phyloP scores from a whole-genome alignment of 2,113 vertebrate genomes.

The Chaenocephalus aceratus region DNA sequence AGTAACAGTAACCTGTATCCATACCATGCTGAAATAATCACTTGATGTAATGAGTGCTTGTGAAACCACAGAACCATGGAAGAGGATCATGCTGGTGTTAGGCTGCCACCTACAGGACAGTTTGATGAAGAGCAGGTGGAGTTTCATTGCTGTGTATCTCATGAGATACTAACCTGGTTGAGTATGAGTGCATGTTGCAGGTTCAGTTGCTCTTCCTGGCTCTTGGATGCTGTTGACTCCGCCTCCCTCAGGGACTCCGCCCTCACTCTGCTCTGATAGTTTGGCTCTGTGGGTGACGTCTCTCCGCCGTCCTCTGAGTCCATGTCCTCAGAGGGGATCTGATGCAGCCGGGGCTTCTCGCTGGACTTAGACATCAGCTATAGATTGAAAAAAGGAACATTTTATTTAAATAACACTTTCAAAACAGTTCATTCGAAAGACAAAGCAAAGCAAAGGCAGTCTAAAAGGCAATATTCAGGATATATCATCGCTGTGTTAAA shows the following conservation, averaged over 20 bases:
- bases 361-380: constrained; percentile 90
- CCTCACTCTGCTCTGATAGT: constrained; percentile 73
- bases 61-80: constrained; percentile 9
- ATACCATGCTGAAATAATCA: constrained; percentile 11
- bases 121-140: neutral
- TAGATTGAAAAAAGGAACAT: constrained; percentile 3
- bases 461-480: no score
- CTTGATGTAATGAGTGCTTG: constrained; percentile 16
- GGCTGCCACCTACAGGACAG: constrained; percentile 67
- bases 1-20: constrained; percentile 5
- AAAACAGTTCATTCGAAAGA: no score
- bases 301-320: constrained; percentile 85
- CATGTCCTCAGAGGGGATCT: constrained; percentile 96
- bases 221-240: constrained; percentile 71
- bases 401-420: neutral
- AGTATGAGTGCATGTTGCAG: constrained; percentile 83
- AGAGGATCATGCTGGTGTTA: neutral
- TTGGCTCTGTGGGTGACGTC: constrained; percentile 69
- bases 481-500: no score
- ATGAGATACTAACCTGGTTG: constrained; percentile 83
- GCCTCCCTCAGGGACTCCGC: constrained; percentile 59
- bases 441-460: no score
- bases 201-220: constrained; percentile 82
- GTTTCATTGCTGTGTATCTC: neutral
- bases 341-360: constrained; percentile 91